Evolutionary conservation across 2,888 invertebrate genomes (phyloP).

Genomic region (Nomada ruficornis): DNA sequence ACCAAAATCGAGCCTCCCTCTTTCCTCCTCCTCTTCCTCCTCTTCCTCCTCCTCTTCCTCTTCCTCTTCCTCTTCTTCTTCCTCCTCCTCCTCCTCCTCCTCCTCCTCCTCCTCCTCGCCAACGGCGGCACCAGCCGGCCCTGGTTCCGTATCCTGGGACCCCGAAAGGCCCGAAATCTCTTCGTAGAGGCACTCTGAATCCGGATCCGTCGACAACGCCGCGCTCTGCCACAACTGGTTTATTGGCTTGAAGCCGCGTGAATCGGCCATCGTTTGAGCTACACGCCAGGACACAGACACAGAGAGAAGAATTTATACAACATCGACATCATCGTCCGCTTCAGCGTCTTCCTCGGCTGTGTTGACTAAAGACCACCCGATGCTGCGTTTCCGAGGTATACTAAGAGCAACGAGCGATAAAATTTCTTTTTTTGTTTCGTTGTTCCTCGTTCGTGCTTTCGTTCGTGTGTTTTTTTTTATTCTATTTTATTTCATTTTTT

Average conservation of each 20-base stretch:
- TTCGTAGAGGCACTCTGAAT: slow-evolving; percentile 84
- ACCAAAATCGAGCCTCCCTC: slow-evolving; percentile 64
- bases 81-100: slow-evolving; percentile 72
- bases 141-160: slow-evolving; percentile 76
- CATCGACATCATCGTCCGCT: slow-evolving; percentile 31
- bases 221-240: slow-evolving; percentile 82
- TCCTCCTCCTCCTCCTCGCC: slow-evolving; percentile 77
- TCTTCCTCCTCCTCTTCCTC: slow-evolving; percentile 57
- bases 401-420: slow-evolving; percentile 53
- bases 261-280: slow-evolving; percentile 83
- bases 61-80: slow-evolving; percentile 80
- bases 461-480: background rate
- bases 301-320: slow-evolving; percentile 55
- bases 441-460: background rate
- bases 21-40: slow-evolving; percentile 70
- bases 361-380: slow-evolving; percentile 44
- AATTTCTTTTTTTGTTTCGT: slow-evolving; percentile 12
- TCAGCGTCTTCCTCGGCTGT: slow-evolving; percentile 51
- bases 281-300: slow-evolving; percentile 64
- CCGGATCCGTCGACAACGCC: slow-evolving; percentile 81
- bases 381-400: slow-evolving; percentile 48
- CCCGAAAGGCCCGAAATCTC: slow-evolving; percentile 81
- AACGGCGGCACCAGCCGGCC: slow-evolving; percentile 68
- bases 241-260: slow-evolving; percentile 84
- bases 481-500: background rate